phyloP scores from a whole-genome alignment of 2,113 vertebrate genomes.

The Grammomys dolichurus region DNA sequence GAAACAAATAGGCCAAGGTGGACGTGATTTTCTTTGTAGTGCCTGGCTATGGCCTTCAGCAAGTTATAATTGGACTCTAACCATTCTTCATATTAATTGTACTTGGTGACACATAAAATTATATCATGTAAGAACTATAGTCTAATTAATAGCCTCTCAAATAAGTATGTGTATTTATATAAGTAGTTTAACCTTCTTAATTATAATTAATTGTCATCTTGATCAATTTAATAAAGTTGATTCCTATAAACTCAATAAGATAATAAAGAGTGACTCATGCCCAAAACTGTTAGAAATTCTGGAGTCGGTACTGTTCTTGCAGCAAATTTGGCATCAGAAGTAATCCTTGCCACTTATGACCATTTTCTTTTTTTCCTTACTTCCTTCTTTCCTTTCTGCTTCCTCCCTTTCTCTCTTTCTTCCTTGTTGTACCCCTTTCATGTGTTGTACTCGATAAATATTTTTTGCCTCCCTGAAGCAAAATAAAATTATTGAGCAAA shows the following conservation, averaged over 20 bases:
- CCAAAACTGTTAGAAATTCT: not conserved
- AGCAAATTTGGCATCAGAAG: not conserved
- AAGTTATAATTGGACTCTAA: not conserved
- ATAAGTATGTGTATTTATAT: not conserved
- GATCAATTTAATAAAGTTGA: constrained; percentile 13
- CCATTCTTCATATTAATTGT: not conserved
- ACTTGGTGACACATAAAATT: not conserved
- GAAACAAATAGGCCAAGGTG: not conserved
- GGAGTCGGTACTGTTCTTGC: not conserved
- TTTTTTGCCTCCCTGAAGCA: not conserved
- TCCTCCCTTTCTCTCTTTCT: not conserved
- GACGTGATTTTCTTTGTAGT: not conserved
- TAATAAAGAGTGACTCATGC: not conserved
- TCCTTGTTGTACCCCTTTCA: not conserved
- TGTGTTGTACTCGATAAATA: constrained; percentile 30
- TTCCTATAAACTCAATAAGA: not conserved
- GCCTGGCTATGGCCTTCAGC: not conserved
- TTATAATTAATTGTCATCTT: constrained; percentile 21
- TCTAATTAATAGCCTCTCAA: constrained; percentile 32
- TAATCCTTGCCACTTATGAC: not conserved
- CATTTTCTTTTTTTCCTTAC: not conserved
- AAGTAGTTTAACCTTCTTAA: not conserved
- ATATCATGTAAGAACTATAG: not conserved
- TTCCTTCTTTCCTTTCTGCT: not conserved
- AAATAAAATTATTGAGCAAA: constrained; percentile 11